phyloP scores from a whole-genome alignment of 2,797 vertebrate genomes.

The Mus minutoides region DNA sequence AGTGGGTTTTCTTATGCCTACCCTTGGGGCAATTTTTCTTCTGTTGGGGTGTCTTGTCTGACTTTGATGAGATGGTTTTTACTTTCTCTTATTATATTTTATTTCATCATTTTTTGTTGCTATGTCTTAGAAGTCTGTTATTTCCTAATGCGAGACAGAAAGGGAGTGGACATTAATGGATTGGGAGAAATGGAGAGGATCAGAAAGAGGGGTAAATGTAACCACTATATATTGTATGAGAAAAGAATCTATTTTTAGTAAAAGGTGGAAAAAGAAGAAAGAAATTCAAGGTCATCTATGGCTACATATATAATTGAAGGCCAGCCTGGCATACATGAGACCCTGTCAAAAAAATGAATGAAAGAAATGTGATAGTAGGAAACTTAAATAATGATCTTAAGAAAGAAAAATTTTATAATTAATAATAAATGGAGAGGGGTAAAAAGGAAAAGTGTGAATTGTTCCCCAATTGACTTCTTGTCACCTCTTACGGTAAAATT shows the following conservation, averaged over 20 bases:
- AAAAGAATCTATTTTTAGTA: background rate
- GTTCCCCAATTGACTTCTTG: slow-evolving; percentile 16
- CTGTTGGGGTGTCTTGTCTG: background rate
- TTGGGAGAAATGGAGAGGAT: background rate
- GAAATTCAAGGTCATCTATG: background rate
- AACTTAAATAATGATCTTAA: background rate
- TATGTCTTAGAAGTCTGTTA: background rate
- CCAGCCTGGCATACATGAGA: background rate
- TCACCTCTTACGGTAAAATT: background rate
- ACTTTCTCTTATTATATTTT: background rate
- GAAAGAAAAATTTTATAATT: background rate
- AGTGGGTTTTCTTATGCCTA: background rate
- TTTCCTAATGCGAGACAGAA: background rate
- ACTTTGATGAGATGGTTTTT: background rate
- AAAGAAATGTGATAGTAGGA: background rate
- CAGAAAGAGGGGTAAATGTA: background rate
- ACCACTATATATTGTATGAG: background rate
- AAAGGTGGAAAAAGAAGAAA: background rate
- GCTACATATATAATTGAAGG: background rate
- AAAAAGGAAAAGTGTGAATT: background rate
- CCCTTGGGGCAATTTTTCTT: background rate
- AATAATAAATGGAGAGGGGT: background rate
- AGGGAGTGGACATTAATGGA: background rate
- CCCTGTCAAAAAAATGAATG: background rate
- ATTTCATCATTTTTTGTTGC: background rate